Conservation (phyloP, 2,797 vertebrate genomes). For the Notamacropus eugenii region DNA sequence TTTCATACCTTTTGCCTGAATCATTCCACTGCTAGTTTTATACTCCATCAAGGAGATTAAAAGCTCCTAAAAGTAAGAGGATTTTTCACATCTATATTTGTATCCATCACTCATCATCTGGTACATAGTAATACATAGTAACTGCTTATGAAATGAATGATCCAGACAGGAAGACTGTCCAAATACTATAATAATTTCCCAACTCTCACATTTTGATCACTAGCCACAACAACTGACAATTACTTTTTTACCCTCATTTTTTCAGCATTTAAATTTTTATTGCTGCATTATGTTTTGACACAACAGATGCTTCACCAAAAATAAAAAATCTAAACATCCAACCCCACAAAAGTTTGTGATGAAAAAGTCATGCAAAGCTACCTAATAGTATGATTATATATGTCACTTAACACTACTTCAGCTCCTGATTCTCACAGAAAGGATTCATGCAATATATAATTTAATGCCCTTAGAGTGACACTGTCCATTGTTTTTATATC, state of each 20-base stretch:
- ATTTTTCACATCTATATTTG: not conserved
- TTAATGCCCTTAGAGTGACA: no score
- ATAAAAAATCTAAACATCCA: not conserved
- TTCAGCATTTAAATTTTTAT: not conserved
- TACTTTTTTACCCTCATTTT: not conserved
- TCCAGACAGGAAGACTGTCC: not conserved
- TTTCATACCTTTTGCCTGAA: not conserved
- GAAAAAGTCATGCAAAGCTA: not conserved
- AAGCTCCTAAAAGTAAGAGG: not conserved
- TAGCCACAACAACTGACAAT: not conserved
- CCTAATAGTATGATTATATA: no score
- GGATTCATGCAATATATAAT: no score
- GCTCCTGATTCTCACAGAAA: no score
- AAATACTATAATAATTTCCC: not conserved
- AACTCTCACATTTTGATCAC: not conserved
- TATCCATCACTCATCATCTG: not conserved
- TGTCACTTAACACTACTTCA: no score
- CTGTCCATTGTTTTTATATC: no score
- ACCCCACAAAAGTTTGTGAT: not conserved
- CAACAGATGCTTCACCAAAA: not conserved
- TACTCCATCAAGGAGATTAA: not conserved
- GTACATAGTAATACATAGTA: not conserved
- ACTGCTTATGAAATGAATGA: not conserved
- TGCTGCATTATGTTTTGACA: not conserved
- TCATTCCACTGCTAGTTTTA: not conserved